phyloP scores from a whole-genome alignment of 2,888 invertebrate species.

The Parelbella ahira region DNA sequence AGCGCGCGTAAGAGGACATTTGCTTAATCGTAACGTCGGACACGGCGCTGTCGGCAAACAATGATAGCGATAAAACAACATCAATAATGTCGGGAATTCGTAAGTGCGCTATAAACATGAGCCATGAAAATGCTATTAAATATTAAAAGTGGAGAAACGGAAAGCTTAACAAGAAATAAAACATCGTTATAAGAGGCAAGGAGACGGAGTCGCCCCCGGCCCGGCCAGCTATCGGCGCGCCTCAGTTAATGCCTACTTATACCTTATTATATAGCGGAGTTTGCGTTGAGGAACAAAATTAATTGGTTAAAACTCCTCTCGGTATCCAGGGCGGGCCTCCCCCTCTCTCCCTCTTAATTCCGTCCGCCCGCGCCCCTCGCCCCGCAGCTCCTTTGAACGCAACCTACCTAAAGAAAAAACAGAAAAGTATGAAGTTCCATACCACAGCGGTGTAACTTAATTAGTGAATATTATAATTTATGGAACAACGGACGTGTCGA shows the following conservation, averaged over 20 bases:
- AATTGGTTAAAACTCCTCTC: constrained; percentile 83
- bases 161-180: constrained; percentile 81
- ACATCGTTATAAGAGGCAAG: constrained; percentile 77
- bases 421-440: constrained; percentile 78
- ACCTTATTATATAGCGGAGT: constrained; percentile 81
- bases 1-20: constrained; percentile 23
- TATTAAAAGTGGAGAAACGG: constrained; percentile 80
- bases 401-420: constrained; percentile 81
- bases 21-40: constrained; percentile 36
- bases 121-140: constrained; percentile 79
- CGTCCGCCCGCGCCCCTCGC: constrained; percentile 51
- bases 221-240: constrained; percentile 76
- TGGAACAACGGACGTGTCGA: no score
- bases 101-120: constrained; percentile 77
- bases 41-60: constrained; percentile 43
- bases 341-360: constrained; percentile 71
- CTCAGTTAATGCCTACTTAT: constrained; percentile 80
- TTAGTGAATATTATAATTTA: constrained; percentile 55
- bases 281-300: constrained; percentile 82
- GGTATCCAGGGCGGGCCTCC: constrained; percentile 77
- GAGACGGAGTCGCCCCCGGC: constrained; percentile 68
- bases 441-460: constrained; percentile 69
- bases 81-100: constrained; percentile 72
- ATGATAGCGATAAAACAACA: constrained; percentile 54
- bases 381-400: constrained; percentile 79